phyloP scores from a whole-genome alignment of 2,113 vertebrate genomes.

The Cryptomyrus ogoouensis region DNA sequence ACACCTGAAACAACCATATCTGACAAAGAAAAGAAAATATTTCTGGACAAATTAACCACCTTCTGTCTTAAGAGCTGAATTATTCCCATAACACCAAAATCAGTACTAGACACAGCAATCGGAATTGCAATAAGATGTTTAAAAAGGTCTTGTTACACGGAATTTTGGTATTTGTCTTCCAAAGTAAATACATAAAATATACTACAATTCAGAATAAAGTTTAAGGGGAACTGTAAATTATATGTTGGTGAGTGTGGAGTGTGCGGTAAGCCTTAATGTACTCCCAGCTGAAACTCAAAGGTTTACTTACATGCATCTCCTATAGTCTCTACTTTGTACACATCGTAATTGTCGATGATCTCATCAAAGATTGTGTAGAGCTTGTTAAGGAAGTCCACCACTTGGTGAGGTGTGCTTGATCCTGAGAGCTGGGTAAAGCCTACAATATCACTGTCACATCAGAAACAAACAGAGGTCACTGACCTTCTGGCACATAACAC shows the following conservation, averaged over 20 bases:
- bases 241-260: neutral
- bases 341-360: constrained; percentile 68
- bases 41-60: neutral
- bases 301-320: constrained; percentile 66
- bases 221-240: neutral
- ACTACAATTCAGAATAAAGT: neutral
- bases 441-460: constrained; percentile 61
- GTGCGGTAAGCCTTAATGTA: neutral
- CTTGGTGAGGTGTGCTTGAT: constrained; percentile 64
- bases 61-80: neutral
- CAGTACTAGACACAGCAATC: neutral
- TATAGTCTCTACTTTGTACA: constrained; percentile 71
- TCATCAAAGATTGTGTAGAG: constrained; percentile 71
- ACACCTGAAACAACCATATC: constrained; percentile 72
- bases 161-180: neutral
- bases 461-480: neutral
- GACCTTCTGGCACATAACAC: neutral
- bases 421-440: constrained; percentile 66
- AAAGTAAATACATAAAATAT: neutral
- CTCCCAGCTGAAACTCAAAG: neutral
- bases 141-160: neutral
- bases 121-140: neutral
- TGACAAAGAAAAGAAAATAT: constrained; percentile 28
- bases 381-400: constrained; percentile 67
- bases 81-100: neutral